phyloP scores from a whole-genome alignment of 2,888 invertebrate genomes.

The Nineta flava region DNA sequence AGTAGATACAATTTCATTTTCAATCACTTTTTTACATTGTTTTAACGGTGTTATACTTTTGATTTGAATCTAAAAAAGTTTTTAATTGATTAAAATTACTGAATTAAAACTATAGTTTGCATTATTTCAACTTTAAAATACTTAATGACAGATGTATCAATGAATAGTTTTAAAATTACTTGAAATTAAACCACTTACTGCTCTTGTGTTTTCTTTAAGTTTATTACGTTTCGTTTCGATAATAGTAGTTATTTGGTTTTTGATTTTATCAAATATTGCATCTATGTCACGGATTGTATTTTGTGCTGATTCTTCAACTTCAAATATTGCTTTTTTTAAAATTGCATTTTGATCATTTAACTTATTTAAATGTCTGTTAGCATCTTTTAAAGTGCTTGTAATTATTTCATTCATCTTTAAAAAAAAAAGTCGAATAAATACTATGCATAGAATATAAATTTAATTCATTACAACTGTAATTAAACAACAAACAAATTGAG shows the following conservation, averaged over 20 bases:
- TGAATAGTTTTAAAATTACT: too few species aligned
- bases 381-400: constrained; percentile 20
- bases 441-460: too few species aligned
- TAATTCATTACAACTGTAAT: too few species aligned
- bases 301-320: constrained; percentile 19
- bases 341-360: constrained; percentile 18
- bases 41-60: constrained; percentile 26
- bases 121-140: too few species aligned
- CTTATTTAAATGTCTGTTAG: constrained; percentile 18
- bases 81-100: not conserved
- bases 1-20: constrained; percentile 24
- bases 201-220: constrained; percentile 17
- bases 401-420: constrained; percentile 16
- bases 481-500: too few species aligned
- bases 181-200: constrained; percentile 8
- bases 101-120: too few species aligned
- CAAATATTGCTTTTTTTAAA: constrained; percentile 19
- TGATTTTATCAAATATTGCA: constrained; percentile 18
- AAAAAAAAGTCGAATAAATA: too few species aligned
- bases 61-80: constrained; percentile 17
- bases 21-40: constrained; percentile 26
- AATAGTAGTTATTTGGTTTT: constrained; percentile 15
- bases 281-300: constrained; percentile 21
- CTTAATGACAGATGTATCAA: too few species aligned
- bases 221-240: constrained; percentile 18